phyloP scores from a whole-genome alignment of 2,888 invertebrate species.

The Hypselothyrea guttata region DNA sequence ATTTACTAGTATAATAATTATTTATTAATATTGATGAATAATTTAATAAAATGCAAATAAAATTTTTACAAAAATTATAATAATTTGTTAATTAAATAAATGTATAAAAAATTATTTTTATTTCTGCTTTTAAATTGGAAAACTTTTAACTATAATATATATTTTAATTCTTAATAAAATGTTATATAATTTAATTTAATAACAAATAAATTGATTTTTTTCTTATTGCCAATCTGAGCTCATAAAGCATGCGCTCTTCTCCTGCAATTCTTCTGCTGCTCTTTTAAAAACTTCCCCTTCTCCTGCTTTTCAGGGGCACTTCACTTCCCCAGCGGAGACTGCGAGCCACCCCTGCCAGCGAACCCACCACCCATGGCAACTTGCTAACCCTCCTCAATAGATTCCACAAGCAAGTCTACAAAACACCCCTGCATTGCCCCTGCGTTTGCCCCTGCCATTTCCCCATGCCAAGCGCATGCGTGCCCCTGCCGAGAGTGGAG shows the following conservation, averaged over 20 bases:
- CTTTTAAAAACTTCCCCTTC: no score
- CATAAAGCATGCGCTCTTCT: background rate
- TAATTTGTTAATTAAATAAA: no score
- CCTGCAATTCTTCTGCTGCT: background rate
- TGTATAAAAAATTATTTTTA: no score
- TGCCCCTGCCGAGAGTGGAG: constrained; percentile 52
- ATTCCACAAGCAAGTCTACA: constrained; percentile 45
- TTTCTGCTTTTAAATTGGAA: no score
- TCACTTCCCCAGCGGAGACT: constrained; percentile 31
- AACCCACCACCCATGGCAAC: constrained; percentile 30
- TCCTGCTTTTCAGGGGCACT: background rate
- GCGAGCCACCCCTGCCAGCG: constrained; percentile 4
- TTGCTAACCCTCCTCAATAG: constrained; percentile 30
- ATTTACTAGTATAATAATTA: no score
- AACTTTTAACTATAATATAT: no score
- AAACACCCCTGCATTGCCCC: constrained; percentile 44
- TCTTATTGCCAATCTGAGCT: background rate
- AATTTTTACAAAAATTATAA: no score
- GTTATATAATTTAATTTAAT: no score
- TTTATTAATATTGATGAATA: no score
- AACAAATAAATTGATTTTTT: no score
- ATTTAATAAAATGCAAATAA: no score
- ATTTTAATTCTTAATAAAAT: no score
- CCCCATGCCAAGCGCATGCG: constrained; percentile 53
- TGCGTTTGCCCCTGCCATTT: constrained; percentile 34